A percentile compares a stretch with the other conserved stretches of the same genome.
Evolutionary conservation across 2,888 invertebrate species (phyloP).

Genomic region (Biston betularia): DNA sequence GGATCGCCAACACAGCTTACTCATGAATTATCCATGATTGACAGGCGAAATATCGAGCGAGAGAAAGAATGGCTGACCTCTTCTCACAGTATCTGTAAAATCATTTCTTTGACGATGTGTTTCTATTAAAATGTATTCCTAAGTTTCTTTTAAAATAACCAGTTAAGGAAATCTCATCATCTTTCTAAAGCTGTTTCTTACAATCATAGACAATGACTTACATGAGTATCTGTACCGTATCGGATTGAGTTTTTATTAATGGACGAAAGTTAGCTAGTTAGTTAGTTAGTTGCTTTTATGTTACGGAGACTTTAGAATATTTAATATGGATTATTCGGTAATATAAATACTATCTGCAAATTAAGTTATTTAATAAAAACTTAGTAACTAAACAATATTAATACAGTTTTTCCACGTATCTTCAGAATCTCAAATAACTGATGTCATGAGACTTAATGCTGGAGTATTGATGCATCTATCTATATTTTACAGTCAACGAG

Average conservation of each 20-base stretch:
- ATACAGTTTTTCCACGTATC: constrained; percentile 10
- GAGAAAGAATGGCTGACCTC: constrained; percentile 19
- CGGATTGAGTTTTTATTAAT: constrained; percentile 43
- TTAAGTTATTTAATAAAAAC: constrained; percentile 40
- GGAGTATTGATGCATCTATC: background rate
- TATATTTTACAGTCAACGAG: constrained; percentile 17
- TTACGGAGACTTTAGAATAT: no score
- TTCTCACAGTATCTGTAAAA: constrained; percentile 6
- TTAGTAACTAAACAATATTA: constrained; percentile 38
- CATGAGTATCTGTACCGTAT: constrained; percentile 30
- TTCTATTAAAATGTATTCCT: background rate
- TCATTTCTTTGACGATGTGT: constrained; percentile 14
- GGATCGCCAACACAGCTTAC: constrained; percentile 40
- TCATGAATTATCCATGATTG: constrained; percentile 53
- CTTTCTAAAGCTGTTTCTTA: constrained; percentile 32
- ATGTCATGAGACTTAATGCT: background rate
- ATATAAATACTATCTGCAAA: constrained; percentile 23
- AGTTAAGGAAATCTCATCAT: constrained; percentile 9
- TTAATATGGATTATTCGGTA: background rate
- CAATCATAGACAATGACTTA: constrained; percentile 49
- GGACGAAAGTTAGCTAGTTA: background rate
- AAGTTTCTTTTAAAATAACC: background rate
- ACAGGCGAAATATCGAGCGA: constrained; percentile 23
- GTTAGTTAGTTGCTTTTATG: no score
- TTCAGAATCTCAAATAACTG: constrained; percentile 38